These are phyloP conservation scores for Etheostoma nigrum DNA, from an alignment of 2,797 vertebrate genomes.

Conservation along the genomic window DNA sequence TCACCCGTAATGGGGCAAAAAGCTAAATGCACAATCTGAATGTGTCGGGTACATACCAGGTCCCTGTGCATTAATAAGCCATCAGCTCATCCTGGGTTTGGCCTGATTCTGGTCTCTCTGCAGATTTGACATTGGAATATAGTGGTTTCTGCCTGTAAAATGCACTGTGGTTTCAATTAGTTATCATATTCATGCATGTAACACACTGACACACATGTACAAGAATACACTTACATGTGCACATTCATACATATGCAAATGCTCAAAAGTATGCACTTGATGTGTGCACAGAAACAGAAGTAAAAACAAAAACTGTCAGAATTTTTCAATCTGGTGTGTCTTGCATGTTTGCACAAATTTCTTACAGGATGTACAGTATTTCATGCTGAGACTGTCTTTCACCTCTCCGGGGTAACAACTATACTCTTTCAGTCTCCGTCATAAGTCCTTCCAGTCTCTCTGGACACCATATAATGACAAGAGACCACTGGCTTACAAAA, in stretches of 20 bases:
- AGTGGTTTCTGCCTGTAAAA: constrained; percentile 19
- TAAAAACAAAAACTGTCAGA: not conserved
- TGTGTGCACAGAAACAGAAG: not conserved
- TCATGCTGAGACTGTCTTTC: constrained; percentile 48
- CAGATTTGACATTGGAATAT: constrained; percentile 44
- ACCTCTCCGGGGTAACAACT: constrained; percentile 53
- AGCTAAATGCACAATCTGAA: constrained; percentile 77
- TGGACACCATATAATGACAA: constrained; percentile 55
- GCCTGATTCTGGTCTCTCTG: constrained; percentile 51
- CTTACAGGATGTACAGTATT: constrained; percentile 52
- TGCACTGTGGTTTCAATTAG: constrained; percentile 3
- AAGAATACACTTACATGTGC: not conserved
- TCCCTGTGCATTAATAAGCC: constrained; percentile 79
- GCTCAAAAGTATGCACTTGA: not conserved
- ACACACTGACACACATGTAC: not conserved
- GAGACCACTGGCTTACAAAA: constrained; percentile 45
- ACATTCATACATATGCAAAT: constrained; percentile 12
- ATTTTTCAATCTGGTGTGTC: constrained; percentile 28
- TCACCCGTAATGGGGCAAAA: constrained; percentile 77
- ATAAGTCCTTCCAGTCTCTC: constrained; percentile 50
- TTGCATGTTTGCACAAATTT: constrained; percentile 46
- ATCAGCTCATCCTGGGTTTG: constrained; percentile 62
- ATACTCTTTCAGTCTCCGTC: constrained; percentile 47
- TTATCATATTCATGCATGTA: constrained; percentile 15
- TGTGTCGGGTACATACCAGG: constrained; percentile 61